Conservation (phyloP, 2,888 invertebrate species). For the Amphiduros pacificus region DNA sequence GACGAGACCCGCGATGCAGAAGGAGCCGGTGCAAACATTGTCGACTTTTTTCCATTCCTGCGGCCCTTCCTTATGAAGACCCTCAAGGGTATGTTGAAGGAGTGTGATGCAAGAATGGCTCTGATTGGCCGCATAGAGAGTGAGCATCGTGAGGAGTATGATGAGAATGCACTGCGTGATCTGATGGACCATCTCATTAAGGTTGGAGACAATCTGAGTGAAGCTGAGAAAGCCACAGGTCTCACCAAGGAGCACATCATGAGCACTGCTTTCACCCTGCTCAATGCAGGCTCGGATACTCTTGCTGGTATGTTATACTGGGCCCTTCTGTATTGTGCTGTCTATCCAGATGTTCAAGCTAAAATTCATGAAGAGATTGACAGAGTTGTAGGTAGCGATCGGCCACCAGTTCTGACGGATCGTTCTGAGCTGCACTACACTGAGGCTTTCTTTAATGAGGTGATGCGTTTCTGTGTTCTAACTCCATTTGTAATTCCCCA, state of each 20-base stretch:
- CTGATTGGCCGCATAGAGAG: background rate
- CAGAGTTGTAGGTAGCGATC: background rate
- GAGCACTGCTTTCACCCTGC: background rate
- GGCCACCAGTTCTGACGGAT: background rate
- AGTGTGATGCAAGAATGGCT: background rate
- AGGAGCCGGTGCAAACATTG: background rate
- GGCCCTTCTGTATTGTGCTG: background rate
- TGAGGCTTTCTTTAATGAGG: background rate
- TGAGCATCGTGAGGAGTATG: background rate
- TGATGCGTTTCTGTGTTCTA: background rate
- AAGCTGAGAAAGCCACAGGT: background rate
- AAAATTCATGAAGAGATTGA: background rate
- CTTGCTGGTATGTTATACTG: background rate
- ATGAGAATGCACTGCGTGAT: background rate
- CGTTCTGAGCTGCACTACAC: background rate
- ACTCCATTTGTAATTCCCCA: background rate
- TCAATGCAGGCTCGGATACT: background rate
- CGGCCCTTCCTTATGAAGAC: background rate
- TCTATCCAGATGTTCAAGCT: background rate
- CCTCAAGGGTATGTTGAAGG: background rate
- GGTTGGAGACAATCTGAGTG: background rate
- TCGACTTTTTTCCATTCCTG: background rate
- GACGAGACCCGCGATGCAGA: background rate
- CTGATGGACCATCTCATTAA: background rate
- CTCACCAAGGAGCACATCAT: slow-evolving; percentile 1